Evolutionary conservation across 2,797 vertebrate species (phyloP), one percentile per base, ranked within the genome.

Genomic region (Sebastes alutus): DNA sequence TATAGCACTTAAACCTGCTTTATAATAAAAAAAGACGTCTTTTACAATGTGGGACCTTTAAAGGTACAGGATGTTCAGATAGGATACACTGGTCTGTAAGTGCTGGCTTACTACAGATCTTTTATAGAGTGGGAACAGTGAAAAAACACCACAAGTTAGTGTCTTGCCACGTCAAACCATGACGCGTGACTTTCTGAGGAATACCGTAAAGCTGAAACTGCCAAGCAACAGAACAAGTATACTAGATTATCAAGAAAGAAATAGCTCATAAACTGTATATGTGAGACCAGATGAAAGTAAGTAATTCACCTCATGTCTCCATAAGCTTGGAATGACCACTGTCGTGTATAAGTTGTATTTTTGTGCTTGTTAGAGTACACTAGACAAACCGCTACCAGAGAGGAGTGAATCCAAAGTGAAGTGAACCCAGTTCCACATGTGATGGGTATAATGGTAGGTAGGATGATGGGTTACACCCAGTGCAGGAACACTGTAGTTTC

Each of bases 401-500:
- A 75, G 74, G 11, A 61, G 14, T 42, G 32, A 77, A 56, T 59
- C 25, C 25, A 38, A 14, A 70, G 74, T 54, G 49, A 63, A 60
- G 74, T 68, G 54, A 85, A 66, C 25, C 58, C 68, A 23, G 71
- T 32, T 32, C 10, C 49, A 60, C 32, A 59, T 83, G 64, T 82
- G 73, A 82, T 33, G 72, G 81, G 30, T 66, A 52, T 81, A 85
- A 78, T 87, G 75, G 61, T 65, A 42, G 80, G 80, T 73, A 61
- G 70, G 74, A 62, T 80, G 63, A 75, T 70, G 63, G 75, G 74
- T 81, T 76, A 78, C 72, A 87, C 81, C 80, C 78, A 85, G 74
- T 55, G 12, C 71, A 81, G 74, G 69, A 84, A 73, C 71, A 84
- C 49, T 66, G 59, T 0, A 35, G 35, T 72, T 78, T 72, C 83